Evolutionary conservation across 1,140 invertebrate species (phyloP).

Genomic region (Bombyx mandarina): DNA sequence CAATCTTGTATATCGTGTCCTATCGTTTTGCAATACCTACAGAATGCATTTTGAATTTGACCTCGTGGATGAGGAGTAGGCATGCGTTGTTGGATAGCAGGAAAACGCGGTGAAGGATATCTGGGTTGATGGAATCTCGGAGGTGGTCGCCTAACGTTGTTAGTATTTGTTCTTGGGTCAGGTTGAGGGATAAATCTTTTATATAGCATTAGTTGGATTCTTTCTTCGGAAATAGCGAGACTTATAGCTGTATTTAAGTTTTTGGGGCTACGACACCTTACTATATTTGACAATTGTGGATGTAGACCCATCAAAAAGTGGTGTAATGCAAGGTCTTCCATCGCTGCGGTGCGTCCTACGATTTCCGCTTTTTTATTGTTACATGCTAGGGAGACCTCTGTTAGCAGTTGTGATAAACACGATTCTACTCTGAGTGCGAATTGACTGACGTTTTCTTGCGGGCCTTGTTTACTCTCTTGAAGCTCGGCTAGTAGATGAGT

Average conservation of each 20-base stretch:
- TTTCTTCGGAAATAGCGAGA: slow-evolving; percentile 12
- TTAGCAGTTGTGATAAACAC: slow-evolving; percentile 18
- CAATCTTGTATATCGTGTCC: too few relatives aligned
- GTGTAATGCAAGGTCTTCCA: slow-evolving; percentile 20
- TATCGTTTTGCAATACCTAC: too few relatives aligned
- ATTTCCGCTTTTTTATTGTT: slow-evolving; percentile 13
- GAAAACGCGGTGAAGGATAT: too few relatives aligned
- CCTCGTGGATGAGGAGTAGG: too few relatives aligned
- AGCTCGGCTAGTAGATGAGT: slow-evolving; percentile 17
- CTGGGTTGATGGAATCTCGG: too few relatives aligned
- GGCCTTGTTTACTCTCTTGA: slow-evolving; percentile 14
- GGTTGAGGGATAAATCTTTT: too few relatives aligned
- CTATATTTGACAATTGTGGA: slow-evolving; percentile 12
- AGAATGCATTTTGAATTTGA: too few relatives aligned
- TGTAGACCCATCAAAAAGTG: slow-evolving; percentile 16
- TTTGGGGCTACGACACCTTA: slow-evolving; percentile 13
- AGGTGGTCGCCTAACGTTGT: too few relatives aligned
- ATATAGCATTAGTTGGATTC: slow-evolving; percentile 5
- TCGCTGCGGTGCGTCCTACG: slow-evolving; percentile 13
- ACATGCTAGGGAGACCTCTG: slow-evolving; percentile 15
- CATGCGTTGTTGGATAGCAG: too few relatives aligned
- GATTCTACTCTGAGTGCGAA: slow-evolving; percentile 17
- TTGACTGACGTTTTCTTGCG: slow-evolving; percentile 14
- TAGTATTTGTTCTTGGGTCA: too few relatives aligned
- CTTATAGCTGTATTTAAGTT: slow-evolving; percentile 21